Evolutionary conservation across 2,797 vertebrate species (phyloP), one percentile per base, ranked within the genome.

Genomic region (Crenuchus spilurus): DNA sequence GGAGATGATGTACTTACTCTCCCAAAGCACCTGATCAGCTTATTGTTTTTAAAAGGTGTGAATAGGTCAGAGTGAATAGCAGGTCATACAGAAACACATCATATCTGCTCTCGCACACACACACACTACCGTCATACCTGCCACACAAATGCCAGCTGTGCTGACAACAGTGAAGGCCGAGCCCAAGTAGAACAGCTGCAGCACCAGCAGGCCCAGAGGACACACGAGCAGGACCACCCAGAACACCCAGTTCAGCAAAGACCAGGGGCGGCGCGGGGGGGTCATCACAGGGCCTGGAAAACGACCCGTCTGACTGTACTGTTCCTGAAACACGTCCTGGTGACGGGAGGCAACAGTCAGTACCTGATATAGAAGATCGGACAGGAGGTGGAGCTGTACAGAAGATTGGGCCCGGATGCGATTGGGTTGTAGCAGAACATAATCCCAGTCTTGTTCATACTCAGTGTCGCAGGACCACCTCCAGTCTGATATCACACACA

Each of bases 271-370:
- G 7, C 89, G 88, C 0, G 93, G 87, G 0, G 92, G 88, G 10
- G 73, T 88, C 46, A 85, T 46, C 7, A 82, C 84, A 0, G 93
- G 88, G 44, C 90, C 93, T 0, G 96, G 96, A 82, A 93, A 99
- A 31, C 76, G 51, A 63, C 95, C 96, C 0, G 92, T 96, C 82
- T 87, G 87, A 55, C 79, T 81, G 76, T 99, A 98, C 0, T 93
- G 85, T 73, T 97, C 96, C 86, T 98, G 96, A 82, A 98, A 96
- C 26, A 89, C 85, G 16, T 99, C 97, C 98, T 99, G 4, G 18
- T 2, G 41, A 14, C n/a, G n/a, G n/a, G n/a, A n/a, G n/a, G n/a
- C n/a, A n/a, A n/a, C n/a, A n/a, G n/a, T n/a, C n/a, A n/a, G n/a
- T n/a, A n/a, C n/a, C n/a, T n/a, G n/a, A n/a, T n/a, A n/a, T n/a